phyloP scores from a whole-genome alignment of 2,888 invertebrate genomes.

The Ommatoiulus sabulosus region DNA sequence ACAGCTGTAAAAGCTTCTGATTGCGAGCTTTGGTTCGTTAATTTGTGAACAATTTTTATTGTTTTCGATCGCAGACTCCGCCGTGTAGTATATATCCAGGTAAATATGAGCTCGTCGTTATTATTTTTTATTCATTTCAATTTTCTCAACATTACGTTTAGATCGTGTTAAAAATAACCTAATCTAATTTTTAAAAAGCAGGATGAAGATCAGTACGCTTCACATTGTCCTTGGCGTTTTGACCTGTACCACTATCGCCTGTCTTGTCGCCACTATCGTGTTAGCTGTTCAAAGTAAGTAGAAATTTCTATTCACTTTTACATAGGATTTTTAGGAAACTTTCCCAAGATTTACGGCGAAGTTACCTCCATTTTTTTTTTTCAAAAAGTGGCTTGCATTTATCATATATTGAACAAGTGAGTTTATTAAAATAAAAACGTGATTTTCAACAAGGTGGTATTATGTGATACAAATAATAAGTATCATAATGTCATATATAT shows the following conservation, averaged over 20 bases:
- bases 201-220: background rate
- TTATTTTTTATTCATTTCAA: background rate
- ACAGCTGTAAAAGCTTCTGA: slow-evolving; percentile 29
- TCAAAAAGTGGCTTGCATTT: too few species aligned
- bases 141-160: background rate
- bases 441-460: too few species aligned
- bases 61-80: background rate
- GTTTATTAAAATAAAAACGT: too few species aligned
- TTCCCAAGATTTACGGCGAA: too few species aligned
- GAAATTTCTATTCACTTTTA: background rate
- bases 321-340: too few species aligned
- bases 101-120: background rate
- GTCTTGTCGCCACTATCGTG: slow-evolving; percentile 17
- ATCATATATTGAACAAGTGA: too few species aligned
- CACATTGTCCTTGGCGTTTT: slow-evolving; percentile 10
- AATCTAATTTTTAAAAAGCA: background rate
- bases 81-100: background rate
- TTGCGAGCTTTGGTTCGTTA: background rate
- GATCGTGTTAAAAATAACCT: background rate
- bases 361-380: too few species aligned
- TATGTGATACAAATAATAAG: too few species aligned
- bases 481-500: too few species aligned
- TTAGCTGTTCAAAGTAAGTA: slow-evolving; percentile 47
- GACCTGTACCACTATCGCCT: slow-evolving; percentile 51
- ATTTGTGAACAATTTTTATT: background rate